Conservation (phyloP, 2,113 vertebrate genomes). For the Electrona antarctica region DNA sequence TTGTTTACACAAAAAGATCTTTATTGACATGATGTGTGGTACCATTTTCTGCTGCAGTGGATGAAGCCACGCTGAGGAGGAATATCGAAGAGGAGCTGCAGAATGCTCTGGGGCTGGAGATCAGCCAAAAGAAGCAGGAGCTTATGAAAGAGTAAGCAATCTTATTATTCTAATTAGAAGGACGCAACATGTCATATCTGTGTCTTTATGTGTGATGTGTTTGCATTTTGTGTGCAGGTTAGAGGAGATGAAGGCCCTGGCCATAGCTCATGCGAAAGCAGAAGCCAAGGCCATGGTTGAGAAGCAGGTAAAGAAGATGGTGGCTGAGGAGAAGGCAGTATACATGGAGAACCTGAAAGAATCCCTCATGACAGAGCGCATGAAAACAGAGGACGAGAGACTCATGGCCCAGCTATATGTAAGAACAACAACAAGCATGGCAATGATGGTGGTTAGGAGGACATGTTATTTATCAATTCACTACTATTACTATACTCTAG, state of each 20-base stretch:
- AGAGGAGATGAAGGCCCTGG: slow-evolving; percentile 55
- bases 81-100: slow-evolving; percentile 67
- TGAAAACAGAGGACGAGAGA: slow-evolving; percentile 57
- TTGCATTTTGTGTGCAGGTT: slow-evolving; percentile 49
- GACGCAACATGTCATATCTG: background rate
- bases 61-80: slow-evolving; percentile 64
- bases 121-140: slow-evolving; percentile 56
- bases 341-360: slow-evolving; percentile 55
- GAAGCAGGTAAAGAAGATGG: slow-evolving; percentile 64
- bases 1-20: background rate
- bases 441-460: background rate
- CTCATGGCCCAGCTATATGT: slow-evolving; percentile 76
- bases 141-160: slow-evolving; percentile 10
- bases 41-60: slow-evolving; percentile 38
- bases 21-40: slow-evolving; percentile 4
- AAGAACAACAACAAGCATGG: slow-evolving; percentile 33
- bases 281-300: slow-evolving; percentile 59
- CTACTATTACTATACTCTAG: background rate
- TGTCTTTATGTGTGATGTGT: slow-evolving; percentile 13
- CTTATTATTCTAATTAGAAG: no score
- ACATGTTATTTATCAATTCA: background rate
- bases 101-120: slow-evolving; percentile 67
- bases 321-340: slow-evolving; percentile 54
- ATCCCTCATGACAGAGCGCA: slow-evolving; percentile 51
- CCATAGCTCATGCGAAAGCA: slow-evolving; percentile 46